A percentile compares a stretch with the other conserved stretches of the same genome.
Conservation (phyloP, 2,888 invertebrate genomes). For the Adelphocoris suturalis region DNA sequence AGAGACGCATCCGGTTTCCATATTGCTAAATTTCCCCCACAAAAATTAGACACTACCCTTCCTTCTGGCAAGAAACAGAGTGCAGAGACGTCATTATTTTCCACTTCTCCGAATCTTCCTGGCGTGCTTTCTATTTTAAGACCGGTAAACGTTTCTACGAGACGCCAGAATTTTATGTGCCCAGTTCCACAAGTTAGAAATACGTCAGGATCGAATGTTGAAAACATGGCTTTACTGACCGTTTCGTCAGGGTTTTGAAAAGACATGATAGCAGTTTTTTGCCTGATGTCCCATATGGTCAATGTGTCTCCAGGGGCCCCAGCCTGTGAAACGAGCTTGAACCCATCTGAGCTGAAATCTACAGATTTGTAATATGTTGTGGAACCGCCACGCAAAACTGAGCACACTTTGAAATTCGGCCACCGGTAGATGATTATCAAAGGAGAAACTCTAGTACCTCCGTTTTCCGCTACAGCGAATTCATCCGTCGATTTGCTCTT, state of each 20-base stretch:
- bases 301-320: slow-evolving; percentile 77
- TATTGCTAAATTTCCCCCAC: slow-evolving; percentile 94
- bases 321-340: slow-evolving; percentile 81
- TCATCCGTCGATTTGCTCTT: slow-evolving; percentile 79
- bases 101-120: slow-evolving; percentile 95
- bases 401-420: slow-evolving; percentile 88
- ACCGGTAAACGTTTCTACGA: slow-evolving; percentile 93
- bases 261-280: slow-evolving; percentile 86
- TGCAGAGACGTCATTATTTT: slow-evolving; percentile 92
- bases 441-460: neutral
- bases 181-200: slow-evolving; percentile 81
- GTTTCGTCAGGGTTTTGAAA: slow-evolving; percentile 92
- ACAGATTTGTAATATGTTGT: slow-evolving; percentile 85
- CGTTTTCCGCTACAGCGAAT: slow-evolving; percentile 55
- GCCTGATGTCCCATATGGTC: slow-evolving; percentile 93
- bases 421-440: slow-evolving; percentile 80
- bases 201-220: slow-evolving; percentile 88
- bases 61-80: slow-evolving; percentile 92
- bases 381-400: slow-evolving; percentile 88
- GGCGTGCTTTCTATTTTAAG: slow-evolving; percentile 91
- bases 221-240: slow-evolving; percentile 89
- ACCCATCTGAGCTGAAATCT: slow-evolving; percentile 83
- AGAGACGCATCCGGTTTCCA: slow-evolving; percentile 93
- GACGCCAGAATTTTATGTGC: slow-evolving; percentile 96
- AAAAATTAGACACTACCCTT: slow-evolving; percentile 91